Conservation (phyloP, 2,797 vertebrate species). For the Tinamus major region DNA sequence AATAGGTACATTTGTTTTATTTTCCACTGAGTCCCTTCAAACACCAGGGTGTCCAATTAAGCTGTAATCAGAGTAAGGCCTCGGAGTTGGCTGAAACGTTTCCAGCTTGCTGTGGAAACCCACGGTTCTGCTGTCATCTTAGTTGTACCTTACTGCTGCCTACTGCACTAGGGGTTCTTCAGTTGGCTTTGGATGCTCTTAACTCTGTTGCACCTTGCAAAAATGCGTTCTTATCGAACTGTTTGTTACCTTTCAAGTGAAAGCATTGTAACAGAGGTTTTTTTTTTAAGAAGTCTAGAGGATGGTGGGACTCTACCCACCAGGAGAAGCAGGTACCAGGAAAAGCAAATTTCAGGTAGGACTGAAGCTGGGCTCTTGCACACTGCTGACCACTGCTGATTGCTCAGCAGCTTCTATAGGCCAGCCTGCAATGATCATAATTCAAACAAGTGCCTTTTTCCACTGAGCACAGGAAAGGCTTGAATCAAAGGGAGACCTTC, state of each 20-base stretch:
- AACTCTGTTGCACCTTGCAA: not conserved
- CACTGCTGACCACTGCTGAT: constrained; percentile 3
- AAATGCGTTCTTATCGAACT: not conserved
- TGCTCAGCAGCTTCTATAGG: constrained; percentile 57
- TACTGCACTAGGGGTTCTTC: not conserved
- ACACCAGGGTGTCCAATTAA: constrained; percentile 55
- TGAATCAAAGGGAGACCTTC: not conserved
- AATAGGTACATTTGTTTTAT: constrained; percentile 65
- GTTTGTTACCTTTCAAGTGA: not conserved
- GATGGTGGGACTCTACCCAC: not conserved
- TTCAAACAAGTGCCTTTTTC: constrained; percentile 64
- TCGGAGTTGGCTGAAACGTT: constrained; percentile 27
- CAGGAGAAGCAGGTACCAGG: not conserved
- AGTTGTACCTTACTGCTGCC: not conserved
- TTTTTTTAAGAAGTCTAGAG: not conserved
- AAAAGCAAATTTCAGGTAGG: constrained; percentile 8
- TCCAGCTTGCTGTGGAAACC: constrained; percentile 4
- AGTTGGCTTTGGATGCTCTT: not conserved
- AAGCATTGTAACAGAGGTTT: not conserved
- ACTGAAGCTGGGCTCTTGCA: constrained; percentile 1
- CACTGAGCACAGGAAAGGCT: constrained; percentile 53
- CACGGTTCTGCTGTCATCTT: not conserved
- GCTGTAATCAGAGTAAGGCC: not conserved
- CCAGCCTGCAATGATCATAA: constrained; percentile 28
- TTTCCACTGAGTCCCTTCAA: constrained; percentile 46